Base-by-base conservation (phyloP, 2,888 invertebrate genomes). In the Lasioglossum villosulum region DNA sequence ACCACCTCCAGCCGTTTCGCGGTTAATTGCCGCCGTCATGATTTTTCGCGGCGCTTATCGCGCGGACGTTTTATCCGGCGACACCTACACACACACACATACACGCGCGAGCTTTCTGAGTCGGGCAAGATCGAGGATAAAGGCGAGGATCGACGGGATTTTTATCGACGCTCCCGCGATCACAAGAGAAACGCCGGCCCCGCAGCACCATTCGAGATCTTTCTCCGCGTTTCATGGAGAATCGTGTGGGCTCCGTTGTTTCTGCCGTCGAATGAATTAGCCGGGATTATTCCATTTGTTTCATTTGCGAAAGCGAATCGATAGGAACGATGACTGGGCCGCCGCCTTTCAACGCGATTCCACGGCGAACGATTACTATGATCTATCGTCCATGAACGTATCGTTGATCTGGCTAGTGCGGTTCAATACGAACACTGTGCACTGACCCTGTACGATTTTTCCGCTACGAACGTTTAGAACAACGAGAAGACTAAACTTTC, bases 21-120 rank as follows among this genome's bases (percentile, higher is more conserved):
- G 52, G 70, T 86, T 89, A 89, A 89, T 89, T 88, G 84, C 78
- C 77, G 71, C 76, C 80, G 87, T 80, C 76, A 83, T 82, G 87
- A 86, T 89, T 88, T 89, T 86, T 81, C 80, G 8, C 27, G 39
- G 66, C 70, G 70, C 48, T 52, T 34, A 23, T n/a, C 19, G 48
- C 27, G 34, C 34, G 59, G n/a, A 66, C 66, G 72, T 63, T 72
- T 78, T 34, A n/a, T 12, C 34, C n/a, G 72, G 14, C 68, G 72
- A 82, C 84, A 37, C 74, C 84, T 72, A 82, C 79, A 66, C 63
- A 5, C 37, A 37, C n/a, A n/a, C n/a, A n/a, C n/a, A n/a, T n/a
- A 79, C 79, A 6, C 56, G 34, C 19, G 12, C 59, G 23, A 2
- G 23, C 8, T 34, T 23, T 75, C 77, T 16, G 71, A 71, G 70